A percentile compares a stretch with the other conserved stretches of the same genome.
These are phyloP conservation scores for Clanis bilineata DNA, from an alignment of 2,888 invertebrate species.

Conservation along the genomic window DNA sequence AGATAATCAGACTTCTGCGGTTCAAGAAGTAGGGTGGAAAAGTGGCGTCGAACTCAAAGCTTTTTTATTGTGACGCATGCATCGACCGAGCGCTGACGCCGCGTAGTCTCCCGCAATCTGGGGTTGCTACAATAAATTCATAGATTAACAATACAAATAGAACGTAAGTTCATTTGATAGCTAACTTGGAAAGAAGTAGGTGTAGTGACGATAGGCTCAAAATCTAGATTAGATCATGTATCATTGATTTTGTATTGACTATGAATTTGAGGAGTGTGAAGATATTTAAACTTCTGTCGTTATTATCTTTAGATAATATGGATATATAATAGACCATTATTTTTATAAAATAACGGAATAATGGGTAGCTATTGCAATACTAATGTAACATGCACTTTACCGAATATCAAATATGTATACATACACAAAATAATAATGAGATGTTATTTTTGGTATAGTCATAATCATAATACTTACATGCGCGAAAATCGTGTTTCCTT, in stretches of 20 bases:
- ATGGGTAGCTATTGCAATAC: no score
- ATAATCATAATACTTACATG: not conserved
- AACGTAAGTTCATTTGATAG: constrained; percentile 25
- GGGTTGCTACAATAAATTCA: constrained; percentile 60
- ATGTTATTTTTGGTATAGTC: not conserved
- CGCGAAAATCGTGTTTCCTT: not conserved
- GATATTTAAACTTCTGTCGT: no score
- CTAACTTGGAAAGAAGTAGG: not conserved
- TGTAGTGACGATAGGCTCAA: not conserved
- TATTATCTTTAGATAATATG: no score
- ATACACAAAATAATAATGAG: not conserved
- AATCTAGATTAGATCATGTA: not conserved
- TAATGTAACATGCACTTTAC: no score
- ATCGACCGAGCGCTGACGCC: constrained; percentile 73
- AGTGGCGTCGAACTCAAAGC: constrained; percentile 31
- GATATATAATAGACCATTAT: no score
- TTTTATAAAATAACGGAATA: no score
- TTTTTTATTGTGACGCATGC: constrained; percentile 52
- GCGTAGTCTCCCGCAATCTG: constrained; percentile 66
- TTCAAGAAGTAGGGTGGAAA: constrained; percentile 24
- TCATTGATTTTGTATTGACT: not conserved
- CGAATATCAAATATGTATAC: no score
- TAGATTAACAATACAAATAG: constrained; percentile 46
- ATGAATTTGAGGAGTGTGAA: no score
- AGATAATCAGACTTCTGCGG: constrained; percentile 25